Percentiles rank a stretch among this genome's conserved stretches.
phyloP scores from a whole-genome alignment of 2,888 invertebrate genomes.

The Andrena flavipes region DNA sequence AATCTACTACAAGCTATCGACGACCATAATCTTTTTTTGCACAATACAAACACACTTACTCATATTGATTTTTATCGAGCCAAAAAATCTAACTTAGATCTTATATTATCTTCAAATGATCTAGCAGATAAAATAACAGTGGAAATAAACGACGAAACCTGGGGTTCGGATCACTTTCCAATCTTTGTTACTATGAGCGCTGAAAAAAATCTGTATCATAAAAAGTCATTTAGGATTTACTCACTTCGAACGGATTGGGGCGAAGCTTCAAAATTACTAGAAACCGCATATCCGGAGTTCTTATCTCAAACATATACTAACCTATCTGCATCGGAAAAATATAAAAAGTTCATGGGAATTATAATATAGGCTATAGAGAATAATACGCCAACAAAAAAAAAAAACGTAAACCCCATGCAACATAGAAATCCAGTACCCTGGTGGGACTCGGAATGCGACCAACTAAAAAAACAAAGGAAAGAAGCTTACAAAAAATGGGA shows the following conservation, averaged over 20 bases:
- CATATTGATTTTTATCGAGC: constrained; percentile 3
- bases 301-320: not conserved
- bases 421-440: constrained; percentile 6
- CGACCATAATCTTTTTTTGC: not conserved
- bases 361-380: not conserved
- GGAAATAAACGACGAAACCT: not conserved
- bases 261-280: not conserved
- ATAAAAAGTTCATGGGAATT: not conserved
- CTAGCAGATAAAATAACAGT: not conserved
- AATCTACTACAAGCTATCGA: not conserved
- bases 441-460: not conserved
- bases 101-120: not conserved
- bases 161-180: not conserved
- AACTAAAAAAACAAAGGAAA: not conserved
- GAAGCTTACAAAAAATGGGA: not conserved
- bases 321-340: not conserved
- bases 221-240: not conserved
- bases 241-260: not conserved
- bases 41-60: not conserved
- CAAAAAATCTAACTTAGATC: not conserved
- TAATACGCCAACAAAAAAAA: not conserved
- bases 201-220: not conserved
- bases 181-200: not conserved
- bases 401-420: not conserved
- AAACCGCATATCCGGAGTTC: too few relatives aligned